Percentiles rank a stretch among this genome's conserved stretches.
Conservation (phyloP, 2,113 vertebrate genomes). For the Danionella cerebrum region DNA sequence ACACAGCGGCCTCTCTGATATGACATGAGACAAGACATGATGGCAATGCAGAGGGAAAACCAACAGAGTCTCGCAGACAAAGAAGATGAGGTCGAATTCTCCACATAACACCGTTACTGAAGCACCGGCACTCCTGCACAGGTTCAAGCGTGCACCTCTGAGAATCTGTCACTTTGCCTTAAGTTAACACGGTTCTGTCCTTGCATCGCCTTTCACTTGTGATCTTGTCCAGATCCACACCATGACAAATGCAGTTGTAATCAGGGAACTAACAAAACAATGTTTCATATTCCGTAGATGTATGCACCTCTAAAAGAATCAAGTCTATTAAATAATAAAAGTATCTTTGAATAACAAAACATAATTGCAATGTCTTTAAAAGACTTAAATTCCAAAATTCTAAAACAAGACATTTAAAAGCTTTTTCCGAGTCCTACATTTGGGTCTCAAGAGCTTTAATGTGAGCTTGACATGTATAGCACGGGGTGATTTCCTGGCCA, state of each 20-base stretch:
- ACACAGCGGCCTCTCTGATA: slow-evolving; percentile 24
- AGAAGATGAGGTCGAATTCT: not conserved
- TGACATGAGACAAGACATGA: slow-evolving; percentile 31
- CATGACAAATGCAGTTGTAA: slow-evolving; percentile 34
- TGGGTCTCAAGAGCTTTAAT: too few relatives aligned
- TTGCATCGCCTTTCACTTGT: not conserved
- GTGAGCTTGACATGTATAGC: too few relatives aligned
- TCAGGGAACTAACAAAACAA: too few relatives aligned
- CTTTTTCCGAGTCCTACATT: too few relatives aligned
- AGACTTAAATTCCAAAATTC: too few relatives aligned
- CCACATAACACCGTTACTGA: not conserved
- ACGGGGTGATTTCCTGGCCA: too few relatives aligned
- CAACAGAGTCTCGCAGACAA: slow-evolving; percentile 3
- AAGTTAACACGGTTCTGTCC: not conserved
- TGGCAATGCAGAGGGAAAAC: slow-evolving; percentile 21
- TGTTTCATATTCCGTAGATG: too few relatives aligned
- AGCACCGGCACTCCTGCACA: not conserved
- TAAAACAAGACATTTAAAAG: too few relatives aligned
- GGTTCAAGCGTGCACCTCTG: not conserved
- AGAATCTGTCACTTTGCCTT: not conserved
- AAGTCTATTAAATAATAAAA: too few relatives aligned
- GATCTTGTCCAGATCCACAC: not conserved
- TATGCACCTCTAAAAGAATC: too few relatives aligned
- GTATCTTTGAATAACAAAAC: too few relatives aligned
- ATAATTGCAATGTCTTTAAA: too few relatives aligned